These are phyloP conservation scores for Amphipoea oculea DNA, from an alignment of 2,888 invertebrate genomes.

Conservation along the genomic window DNA sequence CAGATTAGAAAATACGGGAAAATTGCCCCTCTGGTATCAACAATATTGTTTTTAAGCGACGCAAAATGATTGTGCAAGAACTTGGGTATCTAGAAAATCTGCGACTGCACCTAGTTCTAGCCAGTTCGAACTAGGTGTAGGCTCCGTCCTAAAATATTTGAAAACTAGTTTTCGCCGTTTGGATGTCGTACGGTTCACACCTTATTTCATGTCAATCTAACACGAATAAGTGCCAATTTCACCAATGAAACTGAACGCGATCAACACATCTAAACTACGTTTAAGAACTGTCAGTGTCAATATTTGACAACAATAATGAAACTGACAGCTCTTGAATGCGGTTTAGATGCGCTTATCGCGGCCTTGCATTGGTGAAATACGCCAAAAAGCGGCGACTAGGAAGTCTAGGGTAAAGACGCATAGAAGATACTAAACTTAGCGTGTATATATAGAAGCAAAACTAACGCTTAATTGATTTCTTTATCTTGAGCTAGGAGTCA, in stretches of 20 bases:
- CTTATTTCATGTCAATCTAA: not conserved
- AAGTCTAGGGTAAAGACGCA: not conserved
- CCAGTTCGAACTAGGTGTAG: constrained; percentile 21
- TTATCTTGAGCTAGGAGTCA: not conserved
- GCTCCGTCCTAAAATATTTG: constrained; percentile 18
- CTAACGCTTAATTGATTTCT: no score
- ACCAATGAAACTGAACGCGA: no score
- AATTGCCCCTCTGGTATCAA: not conserved
- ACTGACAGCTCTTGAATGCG: not conserved
- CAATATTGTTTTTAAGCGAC: constrained; percentile 1
- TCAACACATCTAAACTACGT: not conserved
- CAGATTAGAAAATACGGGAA: not conserved
- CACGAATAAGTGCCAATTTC: not conserved
- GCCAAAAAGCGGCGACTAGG: not conserved
- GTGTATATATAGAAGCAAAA: no score
- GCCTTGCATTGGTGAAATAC: not conserved
- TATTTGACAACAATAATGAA: not conserved
- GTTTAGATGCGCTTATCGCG: not conserved
- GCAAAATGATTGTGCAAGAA: constrained; percentile 14
- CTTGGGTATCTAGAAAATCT: not conserved
- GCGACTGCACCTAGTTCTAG: constrained; percentile 13
- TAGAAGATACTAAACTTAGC: not conserved
- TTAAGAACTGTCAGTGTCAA: not conserved
- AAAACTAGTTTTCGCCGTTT: constrained; percentile 5
- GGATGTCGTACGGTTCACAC: not conserved